phyloP scores from a whole-genome alignment of 1,140 invertebrate genomes.

The Drosophila baimaii region DNA sequence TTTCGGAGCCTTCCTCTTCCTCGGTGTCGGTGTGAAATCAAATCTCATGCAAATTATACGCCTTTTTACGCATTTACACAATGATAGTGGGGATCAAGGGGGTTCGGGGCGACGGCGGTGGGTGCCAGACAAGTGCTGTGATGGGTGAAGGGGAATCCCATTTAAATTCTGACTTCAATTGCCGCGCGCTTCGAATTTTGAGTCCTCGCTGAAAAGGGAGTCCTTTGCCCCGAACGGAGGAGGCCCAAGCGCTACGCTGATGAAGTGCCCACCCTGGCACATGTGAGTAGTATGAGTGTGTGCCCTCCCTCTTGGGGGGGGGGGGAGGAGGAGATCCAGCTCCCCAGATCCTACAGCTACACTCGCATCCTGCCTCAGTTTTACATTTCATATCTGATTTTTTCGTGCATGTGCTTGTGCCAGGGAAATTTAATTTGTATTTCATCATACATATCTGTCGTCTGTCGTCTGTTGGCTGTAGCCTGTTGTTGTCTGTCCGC shows the following conservation, averaged over 20 bases:
- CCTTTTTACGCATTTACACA: slow-evolving; percentile 80
- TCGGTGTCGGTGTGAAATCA: slow-evolving; percentile 65
- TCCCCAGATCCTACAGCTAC: neutral
- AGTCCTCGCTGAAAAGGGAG: slow-evolving; percentile 15
- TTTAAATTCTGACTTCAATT: slow-evolving; percentile 74
- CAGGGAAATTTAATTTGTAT: slow-evolving; percentile 80
- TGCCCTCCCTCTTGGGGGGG: neutral
- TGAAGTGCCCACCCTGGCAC: slow-evolving; percentile 21
- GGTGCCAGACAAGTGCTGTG: slow-evolving; percentile 44
- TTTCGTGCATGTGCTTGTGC: slow-evolving; percentile 50
- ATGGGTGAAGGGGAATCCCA: slow-evolving; percentile 42
- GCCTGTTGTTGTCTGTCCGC: neutral
- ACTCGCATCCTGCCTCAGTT: slow-evolving; percentile 50
- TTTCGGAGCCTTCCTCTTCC: slow-evolving; percentile 9
- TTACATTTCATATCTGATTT: slow-evolving; percentile 82
- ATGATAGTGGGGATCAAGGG: slow-evolving; percentile 28
- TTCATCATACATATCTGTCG: slow-evolving; percentile 72
- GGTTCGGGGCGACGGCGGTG: no score
- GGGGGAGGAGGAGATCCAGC: no score
- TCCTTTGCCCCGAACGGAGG: no score
- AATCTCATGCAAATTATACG: slow-evolving; percentile 82
- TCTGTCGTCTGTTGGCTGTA: slow-evolving; percentile 35
- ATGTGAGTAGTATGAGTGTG: neutral
- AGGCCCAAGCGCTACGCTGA: slow-evolving; percentile 24
- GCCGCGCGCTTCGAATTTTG: slow-evolving; percentile 50